These are phyloP conservation scores for Polyploca ridens DNA, from an alignment of 2,888 invertebrate genomes.

Conservation along the genomic window DNA sequence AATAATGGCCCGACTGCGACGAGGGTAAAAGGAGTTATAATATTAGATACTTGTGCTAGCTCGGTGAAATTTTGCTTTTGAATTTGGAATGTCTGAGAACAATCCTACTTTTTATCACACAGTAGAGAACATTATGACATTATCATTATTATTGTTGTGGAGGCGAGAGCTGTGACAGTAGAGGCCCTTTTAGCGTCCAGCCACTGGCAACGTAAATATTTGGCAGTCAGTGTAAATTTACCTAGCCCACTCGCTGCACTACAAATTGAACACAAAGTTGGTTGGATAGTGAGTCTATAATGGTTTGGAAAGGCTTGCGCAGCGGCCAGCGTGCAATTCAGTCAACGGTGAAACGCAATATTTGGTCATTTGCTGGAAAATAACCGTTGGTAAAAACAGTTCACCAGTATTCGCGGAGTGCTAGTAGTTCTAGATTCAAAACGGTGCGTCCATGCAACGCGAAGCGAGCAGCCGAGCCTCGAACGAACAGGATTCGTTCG, in stretches of 20 bases:
- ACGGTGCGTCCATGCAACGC: no score
- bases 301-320: constrained; percentile 15
- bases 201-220: constrained; percentile 40
- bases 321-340: background rate
- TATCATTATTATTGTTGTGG: background rate
- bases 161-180: constrained; percentile 16
- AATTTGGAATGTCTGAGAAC: no score
- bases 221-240: constrained; percentile 43
- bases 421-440: no score
- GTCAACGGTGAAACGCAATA: constrained; percentile 3
- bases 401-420: no score
- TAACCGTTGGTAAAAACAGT: no score
- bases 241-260: constrained; percentile 28
- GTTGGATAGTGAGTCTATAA: constrained; percentile 19
- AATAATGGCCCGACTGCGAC: no score
- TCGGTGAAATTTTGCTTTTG: no score
- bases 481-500: no score
- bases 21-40: no score
- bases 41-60: no score
- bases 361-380: background rate
- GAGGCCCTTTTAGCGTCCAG: constrained; percentile 32
- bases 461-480: no score
- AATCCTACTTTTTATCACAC: background rate
- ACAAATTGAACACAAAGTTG: constrained; percentile 36
- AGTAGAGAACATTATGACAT: background rate